Conservation (phyloP, 1,140 invertebrate genomes). For the Drosophila ohnishii region DNA sequence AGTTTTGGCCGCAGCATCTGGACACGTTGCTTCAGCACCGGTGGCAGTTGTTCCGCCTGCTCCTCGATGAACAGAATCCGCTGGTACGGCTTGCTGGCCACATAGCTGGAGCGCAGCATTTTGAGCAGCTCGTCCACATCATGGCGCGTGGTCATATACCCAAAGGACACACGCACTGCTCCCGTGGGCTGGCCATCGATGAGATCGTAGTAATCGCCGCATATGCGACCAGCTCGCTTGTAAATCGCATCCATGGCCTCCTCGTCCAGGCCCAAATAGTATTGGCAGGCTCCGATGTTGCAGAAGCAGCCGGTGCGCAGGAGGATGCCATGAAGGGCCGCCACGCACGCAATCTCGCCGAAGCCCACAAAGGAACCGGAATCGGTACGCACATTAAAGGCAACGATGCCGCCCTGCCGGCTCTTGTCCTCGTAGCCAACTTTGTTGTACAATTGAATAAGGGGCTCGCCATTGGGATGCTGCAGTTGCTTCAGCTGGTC, state of each 20-base stretch:
- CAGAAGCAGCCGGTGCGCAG: conserved; percentile 97
- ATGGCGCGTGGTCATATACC: conserved; percentile 91
- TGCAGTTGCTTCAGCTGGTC: conserved; percentile 86
- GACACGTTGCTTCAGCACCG: conserved; percentile 51
- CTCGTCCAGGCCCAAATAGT: conserved; percentile 88
- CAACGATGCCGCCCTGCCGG: conserved; percentile 93
- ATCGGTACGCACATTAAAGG: conserved; percentile 93
- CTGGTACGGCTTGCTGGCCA: conserved; percentile 32
- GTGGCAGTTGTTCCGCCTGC: conserved; percentile 46
- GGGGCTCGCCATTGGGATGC: conserved; percentile 89
- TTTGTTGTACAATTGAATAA: conserved; percentile 90
- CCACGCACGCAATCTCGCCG: conserved; percentile 94
- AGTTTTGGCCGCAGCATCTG: conserved; percentile 68
- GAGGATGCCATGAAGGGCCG: conserved; percentile 92
- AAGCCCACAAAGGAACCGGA: conserved; percentile 93
- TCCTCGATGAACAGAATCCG: conserved; percentile 58
- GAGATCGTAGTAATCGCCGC: conserved; percentile 95
- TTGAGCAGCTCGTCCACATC: conserved; percentile 89
- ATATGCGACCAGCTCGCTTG: conserved; percentile 92
- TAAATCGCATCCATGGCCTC: conserved; percentile 90
- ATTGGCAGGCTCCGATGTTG: conserved; percentile 97
- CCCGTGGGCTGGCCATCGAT: conserved; percentile 96
- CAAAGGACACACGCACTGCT: conserved; percentile 95
- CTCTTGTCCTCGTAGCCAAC: conserved; percentile 86
- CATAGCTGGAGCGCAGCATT: conserved; percentile 88